phyloP scores from a whole-genome alignment of 1,140 invertebrate species.

The Papilio dardanus region DNA sequence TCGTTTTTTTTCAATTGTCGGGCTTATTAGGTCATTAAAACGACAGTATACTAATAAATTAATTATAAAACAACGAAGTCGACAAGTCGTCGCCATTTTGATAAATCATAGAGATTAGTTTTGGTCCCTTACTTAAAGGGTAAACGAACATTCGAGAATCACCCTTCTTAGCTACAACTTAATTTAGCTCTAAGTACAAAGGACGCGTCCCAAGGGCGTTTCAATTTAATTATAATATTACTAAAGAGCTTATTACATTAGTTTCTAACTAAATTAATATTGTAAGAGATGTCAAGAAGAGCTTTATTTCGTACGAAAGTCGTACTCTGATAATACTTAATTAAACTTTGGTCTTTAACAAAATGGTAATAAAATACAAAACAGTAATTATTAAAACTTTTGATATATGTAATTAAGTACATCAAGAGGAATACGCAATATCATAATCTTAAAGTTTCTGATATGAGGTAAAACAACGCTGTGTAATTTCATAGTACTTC shows the following conservation, averaged over 20 bases:
- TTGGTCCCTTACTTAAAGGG: slow-evolving; percentile 39
- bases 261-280: background rate
- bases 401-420: too few species aligned
- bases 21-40: background rate
- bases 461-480: background rate
- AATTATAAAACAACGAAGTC: background rate
- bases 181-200: slow-evolving; percentile 38
- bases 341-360: too few species aligned
- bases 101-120: slow-evolving; percentile 59
- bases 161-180: slow-evolving; percentile 22
- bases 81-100: slow-evolving; percentile 37
- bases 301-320: too few species aligned
- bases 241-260: slow-evolving; percentile 14
- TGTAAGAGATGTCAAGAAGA: background rate
- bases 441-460: background rate
- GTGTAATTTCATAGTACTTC: slow-evolving; percentile 5
- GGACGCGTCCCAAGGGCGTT: slow-evolving; percentile 19
- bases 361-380: too few species aligned
- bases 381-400: too few species aligned
- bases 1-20: background rate
- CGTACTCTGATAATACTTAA: too few species aligned
- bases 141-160: slow-evolving; percentile 29
- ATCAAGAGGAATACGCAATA: too few species aligned
- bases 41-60: background rate
- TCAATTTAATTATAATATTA: slow-evolving; percentile 20